Conservation (phyloP, 2,113 vertebrate species). For the Lasiurus borealis region DNA sequence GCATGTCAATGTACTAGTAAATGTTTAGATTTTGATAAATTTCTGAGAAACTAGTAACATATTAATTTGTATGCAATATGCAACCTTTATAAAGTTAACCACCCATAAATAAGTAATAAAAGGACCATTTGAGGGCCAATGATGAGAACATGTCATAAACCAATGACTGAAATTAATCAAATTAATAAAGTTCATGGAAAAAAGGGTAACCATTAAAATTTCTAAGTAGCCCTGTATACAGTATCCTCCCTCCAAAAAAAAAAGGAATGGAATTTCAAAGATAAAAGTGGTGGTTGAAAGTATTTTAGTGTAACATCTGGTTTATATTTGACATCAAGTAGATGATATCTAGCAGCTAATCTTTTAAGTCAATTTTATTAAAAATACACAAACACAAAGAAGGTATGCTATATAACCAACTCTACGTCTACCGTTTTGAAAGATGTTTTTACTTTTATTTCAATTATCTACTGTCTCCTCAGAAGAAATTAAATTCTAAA, state of each 20-base stretch:
- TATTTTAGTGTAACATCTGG: slow-evolving; percentile 81
- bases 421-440: slow-evolving; percentile 51
- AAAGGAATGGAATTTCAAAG: background rate
- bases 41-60: background rate
- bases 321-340: slow-evolving; percentile 76
- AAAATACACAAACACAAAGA: slow-evolving; percentile 82
- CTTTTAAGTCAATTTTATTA: slow-evolving; percentile 86
- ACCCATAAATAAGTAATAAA: slow-evolving; percentile 31
- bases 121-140: background rate
- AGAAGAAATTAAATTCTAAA: slow-evolving; percentile 46
- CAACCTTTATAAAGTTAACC: slow-evolving; percentile 5
- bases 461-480: slow-evolving; percentile 44
- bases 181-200: background rate
- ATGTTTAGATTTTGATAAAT: slow-evolving; percentile 30
- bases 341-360: slow-evolving; percentile 81
- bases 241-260: background rate
- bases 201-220: slow-evolving; percentile 28
- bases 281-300: slow-evolving; percentile 72
- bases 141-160: slow-evolving; percentile 8
- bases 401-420: slow-evolving; percentile 65
- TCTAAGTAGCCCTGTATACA: background rate
- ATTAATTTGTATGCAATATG: background rate
- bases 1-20: background rate
- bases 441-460: slow-evolving; percentile 52
- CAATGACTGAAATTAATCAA: background rate